Percentiles rank a stretch among this genome's conserved stretches.
phyloP scores from a whole-genome alignment of 2,113 vertebrate species.

The Pheucticus melanocephalus region DNA sequence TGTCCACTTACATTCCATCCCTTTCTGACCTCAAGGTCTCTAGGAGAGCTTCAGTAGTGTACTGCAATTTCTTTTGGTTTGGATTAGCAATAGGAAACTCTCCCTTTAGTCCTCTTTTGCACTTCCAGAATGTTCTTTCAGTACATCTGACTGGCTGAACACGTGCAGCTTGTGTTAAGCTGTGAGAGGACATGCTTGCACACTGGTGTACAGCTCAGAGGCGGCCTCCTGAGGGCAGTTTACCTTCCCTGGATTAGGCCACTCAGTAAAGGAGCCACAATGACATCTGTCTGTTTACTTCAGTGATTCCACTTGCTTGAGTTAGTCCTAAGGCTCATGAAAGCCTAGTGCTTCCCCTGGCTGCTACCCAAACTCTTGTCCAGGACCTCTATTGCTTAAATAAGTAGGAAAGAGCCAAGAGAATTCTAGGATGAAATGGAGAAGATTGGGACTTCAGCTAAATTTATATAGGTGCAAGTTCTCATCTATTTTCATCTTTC shows the following conservation, averaged over 20 bases:
- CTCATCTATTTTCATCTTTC: background rate
- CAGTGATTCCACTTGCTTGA: background rate
- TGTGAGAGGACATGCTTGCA: background rate
- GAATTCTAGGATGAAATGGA: background rate
- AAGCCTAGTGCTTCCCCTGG: background rate
- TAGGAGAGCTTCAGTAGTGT: background rate
- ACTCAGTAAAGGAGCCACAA: background rate
- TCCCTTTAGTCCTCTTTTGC: background rate
- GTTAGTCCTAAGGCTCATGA: background rate
- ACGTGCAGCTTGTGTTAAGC: background rate
- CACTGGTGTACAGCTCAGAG: background rate
- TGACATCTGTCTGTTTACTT: background rate
- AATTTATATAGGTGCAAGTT: background rate
- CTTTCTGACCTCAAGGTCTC: background rate
- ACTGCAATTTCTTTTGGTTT: background rate
- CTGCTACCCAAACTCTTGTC: background rate
- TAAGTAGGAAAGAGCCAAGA: background rate
- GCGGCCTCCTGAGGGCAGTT: background rate
- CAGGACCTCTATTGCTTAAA: background rate
- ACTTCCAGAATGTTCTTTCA: background rate
- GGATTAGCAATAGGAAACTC: background rate
- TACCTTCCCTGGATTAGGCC: background rate
- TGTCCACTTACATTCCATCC: background rate
- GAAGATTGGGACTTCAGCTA: background rate
- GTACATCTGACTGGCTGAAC: background rate